Base-by-base conservation (phyloP, 2,797 vertebrate genomes). In the Distichodus sexfasciatus region DNA sequence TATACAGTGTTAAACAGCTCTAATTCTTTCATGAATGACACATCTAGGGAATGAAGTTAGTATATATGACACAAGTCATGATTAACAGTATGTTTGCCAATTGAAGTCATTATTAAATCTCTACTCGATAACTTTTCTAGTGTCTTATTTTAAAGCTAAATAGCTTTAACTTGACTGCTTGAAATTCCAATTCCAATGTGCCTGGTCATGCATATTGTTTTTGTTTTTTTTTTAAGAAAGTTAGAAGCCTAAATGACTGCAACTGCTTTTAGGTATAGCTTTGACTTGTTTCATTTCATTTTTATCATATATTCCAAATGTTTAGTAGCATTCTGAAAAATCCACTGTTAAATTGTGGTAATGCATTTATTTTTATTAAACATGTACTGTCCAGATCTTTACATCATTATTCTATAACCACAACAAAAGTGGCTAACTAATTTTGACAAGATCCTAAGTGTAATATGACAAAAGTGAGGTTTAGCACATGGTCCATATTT, bases 41-140 rank as follows among this genome's bases (percentile, higher is more conserved):
- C 61, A 72, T 64, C 66, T 66, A 46, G 26, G 40, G 47, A 71
- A 62, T 26, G 26, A n/a, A n/a, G n/a, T n/a, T n/a, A 23, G 19
- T 9, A 23, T 38, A 24, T 57, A 19, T 38, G 55, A 41, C 54
- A 57, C 24, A 14, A 38, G 12, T 38, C 9, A 19, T 23, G 11
- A 58, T 43, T 60, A 26, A 43, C 57, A 29, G 24, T 60, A n/a
- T n/a, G 24, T 43, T 59, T 43, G 41, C 17, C 24, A 15, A 46
- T 6, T 3, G 4, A 59, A 24, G 12, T 26, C 33, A 14, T 41
- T 24, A 59, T 59, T 43, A 59, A 59, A 59, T 36, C 57, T 59
- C 12, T 24, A 28, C 8, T 59, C 36, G 26, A 24, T 59, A 29
- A 59, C 55, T 24, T 9, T 40, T 4, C 8, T 2, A 41, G 21